A percentile compares a stretch with the other conserved stretches of the same genome.
Evolutionary conservation across 2,888 invertebrate species (phyloP).

Genomic region (Cryptophagus acutangulus): DNA sequence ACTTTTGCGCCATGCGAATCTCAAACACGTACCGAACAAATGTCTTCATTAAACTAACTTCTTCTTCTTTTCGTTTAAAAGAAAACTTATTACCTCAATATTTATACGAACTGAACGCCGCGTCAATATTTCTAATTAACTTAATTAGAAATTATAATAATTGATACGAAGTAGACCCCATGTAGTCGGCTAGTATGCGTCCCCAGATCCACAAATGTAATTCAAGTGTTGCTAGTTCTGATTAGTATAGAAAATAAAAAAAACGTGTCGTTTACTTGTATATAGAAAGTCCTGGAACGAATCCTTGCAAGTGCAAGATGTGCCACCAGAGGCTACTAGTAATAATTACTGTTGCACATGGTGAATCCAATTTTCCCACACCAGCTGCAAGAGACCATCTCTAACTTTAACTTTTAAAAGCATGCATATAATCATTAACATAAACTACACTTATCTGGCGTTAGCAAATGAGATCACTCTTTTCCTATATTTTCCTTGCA

Average conservation of each 20-base stretch:
- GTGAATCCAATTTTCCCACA: slow-evolving; percentile 33
- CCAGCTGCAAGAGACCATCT: slow-evolving; percentile 25
- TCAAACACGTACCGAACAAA: too few species aligned
- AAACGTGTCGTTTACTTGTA: slow-evolving; percentile 24
- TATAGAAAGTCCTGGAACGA: slow-evolving; percentile 22
- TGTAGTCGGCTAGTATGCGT: too few species aligned
- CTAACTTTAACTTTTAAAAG: slow-evolving; percentile 42
- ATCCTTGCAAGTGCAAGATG: slow-evolving; percentile 35
- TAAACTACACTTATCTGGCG: slow-evolving; percentile 42
- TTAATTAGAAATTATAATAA: too few species aligned
- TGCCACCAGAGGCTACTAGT: slow-evolving; percentile 42
- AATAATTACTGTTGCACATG: slow-evolving; percentile 39
- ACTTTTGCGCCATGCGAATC: too few species aligned
- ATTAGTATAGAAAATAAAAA: slow-evolving; percentile 31
- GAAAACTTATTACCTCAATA: too few species aligned
- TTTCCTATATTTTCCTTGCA: slow-evolving; percentile 10
- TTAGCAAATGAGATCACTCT: slow-evolving; percentile 38
- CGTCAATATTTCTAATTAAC: too few species aligned
- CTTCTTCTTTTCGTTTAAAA: too few species aligned
- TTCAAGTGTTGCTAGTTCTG: slow-evolving; percentile 31
- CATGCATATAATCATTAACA: slow-evolving; percentile 45
- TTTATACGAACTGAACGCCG: too few species aligned
- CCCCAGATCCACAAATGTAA: too few species aligned
- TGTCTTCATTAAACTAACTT: too few species aligned
- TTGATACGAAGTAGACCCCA: too few species aligned